A percentile compares a stretch with the other conserved stretches of the same genome.
Conservation (phyloP, 2,888 invertebrate species). For the Drosophila fungiperda region DNA sequence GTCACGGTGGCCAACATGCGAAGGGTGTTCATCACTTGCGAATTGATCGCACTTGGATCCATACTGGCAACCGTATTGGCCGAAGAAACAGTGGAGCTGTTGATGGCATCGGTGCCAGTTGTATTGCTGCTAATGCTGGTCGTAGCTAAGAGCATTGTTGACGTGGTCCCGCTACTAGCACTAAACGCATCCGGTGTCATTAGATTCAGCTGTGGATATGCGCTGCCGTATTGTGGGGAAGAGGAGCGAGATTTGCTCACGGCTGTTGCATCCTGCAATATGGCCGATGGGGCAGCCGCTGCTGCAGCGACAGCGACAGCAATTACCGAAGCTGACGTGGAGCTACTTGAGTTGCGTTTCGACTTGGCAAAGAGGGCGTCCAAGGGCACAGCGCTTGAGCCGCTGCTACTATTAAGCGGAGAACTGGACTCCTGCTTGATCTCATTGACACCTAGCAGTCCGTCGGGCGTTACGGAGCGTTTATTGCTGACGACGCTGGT, state of each 20-base stretch:
- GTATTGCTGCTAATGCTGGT: constrained; percentile 38
- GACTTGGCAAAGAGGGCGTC: constrained; percentile 76
- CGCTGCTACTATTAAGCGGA: constrained; percentile 46
- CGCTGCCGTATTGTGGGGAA: constrained; percentile 74
- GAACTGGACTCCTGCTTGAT: constrained; percentile 65
- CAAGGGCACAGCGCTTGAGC: constrained; percentile 59
- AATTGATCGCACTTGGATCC: constrained; percentile 74
- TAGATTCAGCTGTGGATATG: constrained; percentile 87
- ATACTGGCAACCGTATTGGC: constrained; percentile 2
- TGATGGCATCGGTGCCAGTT: constrained; percentile 26
- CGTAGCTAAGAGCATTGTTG: constrained; percentile 49
- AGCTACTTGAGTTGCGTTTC: constrained; percentile 53
- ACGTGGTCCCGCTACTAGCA: constrained; percentile 77
- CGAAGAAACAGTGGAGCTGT: constrained; percentile 21
- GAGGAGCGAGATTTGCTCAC: constrained; percentile 69
- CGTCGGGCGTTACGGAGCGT: constrained; percentile 58
- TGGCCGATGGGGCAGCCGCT: constrained; percentile 67
- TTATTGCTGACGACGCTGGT: constrained; percentile 34
- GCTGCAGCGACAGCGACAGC: constrained; percentile 72
- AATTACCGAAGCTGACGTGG: constrained; percentile 60
- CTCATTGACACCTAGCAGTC: constrained; percentile 37
- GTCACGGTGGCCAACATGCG: constrained; percentile 84
- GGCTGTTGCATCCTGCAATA: constrained; percentile 47
- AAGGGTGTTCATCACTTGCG: constrained; percentile 84
- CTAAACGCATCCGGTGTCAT: constrained; percentile 96